These are phyloP conservation scores for Nyctibius grandis DNA, from an alignment of 2,797 vertebrate genomes.

Conservation along the genomic window DNA sequence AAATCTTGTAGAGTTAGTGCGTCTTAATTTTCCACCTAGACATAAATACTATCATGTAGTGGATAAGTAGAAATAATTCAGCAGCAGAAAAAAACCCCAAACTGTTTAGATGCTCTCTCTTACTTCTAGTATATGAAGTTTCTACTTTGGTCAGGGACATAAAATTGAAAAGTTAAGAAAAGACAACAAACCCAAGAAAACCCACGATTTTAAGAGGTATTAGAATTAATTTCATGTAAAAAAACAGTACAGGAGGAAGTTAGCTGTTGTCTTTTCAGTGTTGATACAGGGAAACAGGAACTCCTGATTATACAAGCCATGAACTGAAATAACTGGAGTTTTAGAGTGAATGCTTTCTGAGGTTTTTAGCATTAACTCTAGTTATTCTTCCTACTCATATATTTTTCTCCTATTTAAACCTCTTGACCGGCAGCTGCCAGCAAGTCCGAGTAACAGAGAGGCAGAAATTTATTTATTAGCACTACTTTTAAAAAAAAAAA, in stretches of 20 bases:
- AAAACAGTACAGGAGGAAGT: background rate
- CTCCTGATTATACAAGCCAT: background rate
- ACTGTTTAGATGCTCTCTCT: background rate
- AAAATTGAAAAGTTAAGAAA: background rate
- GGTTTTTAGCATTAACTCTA: background rate
- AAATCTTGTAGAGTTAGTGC: background rate
- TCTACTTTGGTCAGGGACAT: background rate
- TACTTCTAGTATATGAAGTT: background rate
- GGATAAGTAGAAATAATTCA: background rate
- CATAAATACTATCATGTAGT: fast-evolving
- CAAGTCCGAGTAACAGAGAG: background rate
- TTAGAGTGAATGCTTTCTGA: background rate
- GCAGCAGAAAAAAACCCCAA: background rate
- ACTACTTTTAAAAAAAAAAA: background rate
- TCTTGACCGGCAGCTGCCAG: background rate
- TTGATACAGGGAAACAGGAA: background rate
- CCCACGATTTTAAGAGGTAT: background rate
- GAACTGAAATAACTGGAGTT: background rate
- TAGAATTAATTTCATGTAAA: background rate
- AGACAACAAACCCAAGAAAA: background rate
- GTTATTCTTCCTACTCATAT: background rate
- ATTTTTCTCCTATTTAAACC: background rate
- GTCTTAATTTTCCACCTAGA: background rate
- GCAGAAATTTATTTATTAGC: background rate
- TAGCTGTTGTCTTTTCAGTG: background rate